Base-by-base conservation (phyloP, 2,113 vertebrate genomes). In the Gracilinanus agilis region DNA sequence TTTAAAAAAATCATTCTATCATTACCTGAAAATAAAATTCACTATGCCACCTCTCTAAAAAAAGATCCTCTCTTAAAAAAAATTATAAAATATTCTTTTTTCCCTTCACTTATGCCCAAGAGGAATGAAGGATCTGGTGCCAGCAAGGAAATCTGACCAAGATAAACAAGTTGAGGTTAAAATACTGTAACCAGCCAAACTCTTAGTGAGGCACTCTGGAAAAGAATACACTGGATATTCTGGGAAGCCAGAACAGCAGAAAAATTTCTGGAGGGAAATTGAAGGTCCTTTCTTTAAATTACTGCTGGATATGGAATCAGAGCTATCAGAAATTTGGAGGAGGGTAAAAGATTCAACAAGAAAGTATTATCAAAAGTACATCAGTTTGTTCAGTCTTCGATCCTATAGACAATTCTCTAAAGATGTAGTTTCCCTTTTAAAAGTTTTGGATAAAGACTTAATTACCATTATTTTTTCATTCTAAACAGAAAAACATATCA, bases 21-120 rank as follows among this genome's bases (percentile, higher is more conserved):
- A 83, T 75, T 40, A 83, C 34, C 67, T 83, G 16, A 83, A 83
- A 75, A 7, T 40, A 83, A 83, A 83, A 83, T 83, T 40, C n/a
- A 40, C 67, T 83, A 23, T 40, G 67, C n/a, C 67, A 83, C 67
- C n/a, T 83, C 34, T 21, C 67, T 40, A 83, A 53, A 90, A 90
- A 90, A 53, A 90, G 25, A 53, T 27, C 24, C 27, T 90, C 89
- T 90, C 95, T 96, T 44, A 24, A 92, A 92, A 94, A 90, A 90
- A 95, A 96, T 96, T 94, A 97, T 96, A 96, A 98, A 97, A 96
- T 95, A 88, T 96, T 95, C 97, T 96, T 98, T 97, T 96, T 96
- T 61, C 95, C 89, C n/a, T 91, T 96, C 90, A 91, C 94, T 96
- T 97, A 96, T 96, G 96, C 92, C 95, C 91, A 89, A 96, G 92